These are phyloP conservation scores for Myotis vivesi DNA, from an alignment of 2,797 vertebrate species.

Conservation along the genomic window DNA sequence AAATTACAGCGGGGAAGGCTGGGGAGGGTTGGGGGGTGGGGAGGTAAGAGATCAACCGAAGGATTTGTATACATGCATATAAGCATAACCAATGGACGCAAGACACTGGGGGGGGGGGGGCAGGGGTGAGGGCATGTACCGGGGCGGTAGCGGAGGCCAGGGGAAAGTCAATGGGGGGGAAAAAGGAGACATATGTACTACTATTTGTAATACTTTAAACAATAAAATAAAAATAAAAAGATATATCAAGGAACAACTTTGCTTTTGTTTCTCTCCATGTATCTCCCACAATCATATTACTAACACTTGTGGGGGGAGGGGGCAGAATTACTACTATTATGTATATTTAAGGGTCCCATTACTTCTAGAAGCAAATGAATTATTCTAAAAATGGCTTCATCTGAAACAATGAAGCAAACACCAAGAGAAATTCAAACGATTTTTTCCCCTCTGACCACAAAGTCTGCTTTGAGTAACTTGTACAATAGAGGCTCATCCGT, in stretches of 20 bases:
- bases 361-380: constrained; percentile 47
- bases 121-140: too few relatives aligned
- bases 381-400: constrained; percentile 32
- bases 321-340: not conserved
- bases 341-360: not conserved
- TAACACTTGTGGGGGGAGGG: not conserved
- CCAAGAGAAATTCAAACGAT: constrained; percentile 43
- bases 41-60: too few relatives aligned
- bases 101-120: too few relatives aligned
- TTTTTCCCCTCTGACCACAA: constrained; percentile 52
- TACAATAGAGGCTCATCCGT: constrained; percentile 37
- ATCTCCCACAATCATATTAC: not conserved
- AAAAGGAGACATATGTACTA: too few relatives aligned
- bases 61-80: too few relatives aligned
- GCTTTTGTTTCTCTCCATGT: not conserved
- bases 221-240: not conserved
- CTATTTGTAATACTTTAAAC: too few relatives aligned
- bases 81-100: too few relatives aligned
- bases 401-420: constrained; percentile 69
- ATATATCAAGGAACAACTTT: not conserved
- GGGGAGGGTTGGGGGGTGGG: too few relatives aligned
- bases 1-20: too few relatives aligned
- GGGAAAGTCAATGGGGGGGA: too few relatives aligned
- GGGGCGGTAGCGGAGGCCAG: too few relatives aligned
- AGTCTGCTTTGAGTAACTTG: constrained; percentile 70